Percentiles rank a stretch among this genome's conserved stretches.
These are phyloP conservation scores for Sialia sialis DNA, from an alignment of 2,113 vertebrate species.

Conservation along the genomic window DNA sequence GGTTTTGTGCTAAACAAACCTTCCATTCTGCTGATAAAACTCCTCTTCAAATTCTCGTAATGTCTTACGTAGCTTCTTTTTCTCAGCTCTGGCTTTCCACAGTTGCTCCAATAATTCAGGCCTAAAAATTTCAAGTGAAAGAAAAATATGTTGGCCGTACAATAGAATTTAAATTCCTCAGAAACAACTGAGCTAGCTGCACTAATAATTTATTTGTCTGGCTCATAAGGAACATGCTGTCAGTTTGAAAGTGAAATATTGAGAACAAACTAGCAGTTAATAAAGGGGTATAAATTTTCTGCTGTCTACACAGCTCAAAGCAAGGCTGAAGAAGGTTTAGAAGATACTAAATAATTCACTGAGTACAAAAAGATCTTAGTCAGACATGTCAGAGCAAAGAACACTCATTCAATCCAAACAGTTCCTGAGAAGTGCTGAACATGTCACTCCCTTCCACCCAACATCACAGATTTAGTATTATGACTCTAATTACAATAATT, in stretches of 20 bases:
- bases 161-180: background rate
- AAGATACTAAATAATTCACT: background rate
- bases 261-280: background rate
- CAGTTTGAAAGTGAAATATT: background rate
- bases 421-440: background rate
- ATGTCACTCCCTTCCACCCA: background rate
- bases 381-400: background rate
- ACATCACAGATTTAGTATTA: background rate
- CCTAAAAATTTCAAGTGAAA: slow-evolving; percentile 72
- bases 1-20: slow-evolving; percentile 70
- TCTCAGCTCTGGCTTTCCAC: slow-evolving; percentile 96
- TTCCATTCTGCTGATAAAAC: slow-evolving; percentile 96
- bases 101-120: slow-evolving; percentile 97
- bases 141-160: background rate
- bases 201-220: background rate
- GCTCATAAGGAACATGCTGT: background rate
- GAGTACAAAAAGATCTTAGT: background rate
- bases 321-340: background rate
- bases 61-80: slow-evolving; percentile 93
- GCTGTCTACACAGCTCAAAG: background rate
- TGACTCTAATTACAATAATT: background rate
- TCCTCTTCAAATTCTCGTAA: slow-evolving; percentile 92
- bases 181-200: background rate
- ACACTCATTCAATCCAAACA: background rate
- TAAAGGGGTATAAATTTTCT: background rate